Evolutionary conservation across 2,797 vertebrate species (phyloP), one percentile per base, ranked within the genome.

Genomic region (Cottoperca gobio): DNA sequence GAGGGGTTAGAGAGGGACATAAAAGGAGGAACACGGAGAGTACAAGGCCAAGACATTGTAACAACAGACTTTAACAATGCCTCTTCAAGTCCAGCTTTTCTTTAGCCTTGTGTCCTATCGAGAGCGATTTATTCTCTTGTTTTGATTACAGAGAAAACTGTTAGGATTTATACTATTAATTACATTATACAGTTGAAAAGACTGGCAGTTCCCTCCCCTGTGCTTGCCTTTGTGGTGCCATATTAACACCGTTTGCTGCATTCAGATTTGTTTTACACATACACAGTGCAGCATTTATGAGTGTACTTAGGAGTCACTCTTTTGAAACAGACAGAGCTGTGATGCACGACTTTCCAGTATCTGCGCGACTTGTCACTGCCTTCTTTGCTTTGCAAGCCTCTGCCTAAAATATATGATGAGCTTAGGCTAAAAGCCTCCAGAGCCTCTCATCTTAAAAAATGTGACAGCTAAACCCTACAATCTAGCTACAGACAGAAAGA

Each of bases 361-460:
- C 71, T 78, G 67, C 55, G 64, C 39, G 28, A 72, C 79, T 76
- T 87, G 82, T 82, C 76, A 79, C 64, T 70, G 66, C 54, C 46
- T 82, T 88, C 72, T 82, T 86, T 81, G 68, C 86, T 86, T 82
- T 80, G 65, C 71, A 77, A 86, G 68, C 75, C 43, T 77, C 57
- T 74, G 42, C 73, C 85, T 82, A 84, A 86, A 90, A 88, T 86
- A 89, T 85, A 84, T 89, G 86, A 92, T 83, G 87, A 92, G 84
- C 89, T 91, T 86, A 88, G 74, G 75, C 86, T 84, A 82, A 91
- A 87, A 87, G 79, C 75, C 79, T 64, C 53, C 54, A 43, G 79
- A 88, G 85, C 73, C 71, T 82, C 80, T 89, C 88, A 88, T 82
- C 80, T 65, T 86, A 74, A 81, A 81, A 82, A 75, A 73, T 69